phyloP scores from a whole-genome alignment of 1,140 invertebrate species.

The Bombus confusus region DNA sequence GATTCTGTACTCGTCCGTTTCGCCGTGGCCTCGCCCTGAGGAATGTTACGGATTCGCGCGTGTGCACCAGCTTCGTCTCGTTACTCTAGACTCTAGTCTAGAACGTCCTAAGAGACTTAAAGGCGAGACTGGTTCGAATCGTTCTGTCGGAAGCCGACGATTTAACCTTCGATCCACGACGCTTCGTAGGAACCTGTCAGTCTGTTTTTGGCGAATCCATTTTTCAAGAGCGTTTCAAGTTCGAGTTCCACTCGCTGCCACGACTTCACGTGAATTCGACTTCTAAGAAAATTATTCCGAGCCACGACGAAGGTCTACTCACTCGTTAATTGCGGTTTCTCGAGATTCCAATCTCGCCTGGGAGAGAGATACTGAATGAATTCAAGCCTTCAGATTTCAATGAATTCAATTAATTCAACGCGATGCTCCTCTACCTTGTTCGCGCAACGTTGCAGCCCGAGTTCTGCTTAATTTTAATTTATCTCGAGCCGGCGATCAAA shows the following conservation, averaged over 20 bases:
- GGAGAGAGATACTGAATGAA: constrained; percentile 20
- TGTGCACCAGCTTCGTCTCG: constrained; percentile 8
- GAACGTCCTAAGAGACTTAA: not conserved
- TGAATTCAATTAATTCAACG: constrained; percentile 37
- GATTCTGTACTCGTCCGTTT: constrained; percentile 76
- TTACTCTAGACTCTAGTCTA: not conserved
- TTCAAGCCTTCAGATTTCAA: constrained; percentile 29
- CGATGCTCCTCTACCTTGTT: not conserved
- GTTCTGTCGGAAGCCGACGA: not conserved
- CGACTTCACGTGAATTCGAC: not conserved
- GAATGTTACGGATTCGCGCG: constrained; percentile 17
- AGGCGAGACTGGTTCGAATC: not conserved
- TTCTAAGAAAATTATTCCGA: constrained; percentile 30
- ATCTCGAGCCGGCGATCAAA: constrained; percentile 23
- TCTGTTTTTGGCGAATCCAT: not conserved
- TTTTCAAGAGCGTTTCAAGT: constrained; percentile 6
- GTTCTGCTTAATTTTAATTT: constrained; percentile 24
- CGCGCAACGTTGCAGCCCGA: not conserved
- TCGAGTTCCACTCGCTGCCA: not conserved
- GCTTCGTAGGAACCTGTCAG: not conserved
- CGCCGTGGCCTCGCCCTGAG: constrained; percentile 41
- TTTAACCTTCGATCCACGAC: not conserved
- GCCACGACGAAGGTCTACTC: not conserved
- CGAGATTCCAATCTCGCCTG: constrained; percentile 28
- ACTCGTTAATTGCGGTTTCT: constrained; percentile 39